Conservation (phyloP, 2,797 vertebrate species). For the Pangasius krempfi region DNA sequence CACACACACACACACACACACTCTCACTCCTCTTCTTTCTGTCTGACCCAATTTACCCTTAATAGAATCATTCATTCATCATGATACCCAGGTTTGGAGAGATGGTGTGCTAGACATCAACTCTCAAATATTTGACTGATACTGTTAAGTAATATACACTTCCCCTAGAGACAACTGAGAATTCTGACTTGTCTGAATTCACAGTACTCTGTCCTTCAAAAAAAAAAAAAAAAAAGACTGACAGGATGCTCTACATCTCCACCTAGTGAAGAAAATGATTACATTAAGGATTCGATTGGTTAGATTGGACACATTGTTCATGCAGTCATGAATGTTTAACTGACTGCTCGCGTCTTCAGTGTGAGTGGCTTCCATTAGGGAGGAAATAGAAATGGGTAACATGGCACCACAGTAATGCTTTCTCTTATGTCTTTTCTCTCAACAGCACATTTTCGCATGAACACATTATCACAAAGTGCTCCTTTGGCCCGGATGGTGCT, state of each 20-base stretch:
- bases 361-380: not conserved
- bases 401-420: not conserved
- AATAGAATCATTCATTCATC: constrained; percentile 64
- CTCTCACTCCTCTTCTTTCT: constrained; percentile 2
- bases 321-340: not conserved
- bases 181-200: not conserved
- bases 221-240: not conserved
- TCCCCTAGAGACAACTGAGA: not conserved
- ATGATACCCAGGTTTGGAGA: constrained; percentile 59
- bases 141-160: not conserved
- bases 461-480: constrained; percentile 14
- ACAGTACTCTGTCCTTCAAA: not conserved
- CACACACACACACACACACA: constrained; percentile 16
- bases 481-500: not conserved
- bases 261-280: constrained; percentile 29
- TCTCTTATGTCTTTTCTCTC: not conserved
- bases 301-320: not conserved
- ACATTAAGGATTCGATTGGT: not conserved
- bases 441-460: not conserved
- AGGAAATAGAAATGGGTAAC: not conserved
- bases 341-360: not conserved
- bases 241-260: constrained; percentile 7
- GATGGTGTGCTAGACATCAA: constrained; percentile 57
- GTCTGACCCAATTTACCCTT: constrained; percentile 67
- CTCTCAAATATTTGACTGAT: not conserved